Evolutionary conservation across 2,797 vertebrate species (phyloP), one percentile per base, ranked within the genome.

Genomic region (Mormyrus proboscirostris): DNA sequence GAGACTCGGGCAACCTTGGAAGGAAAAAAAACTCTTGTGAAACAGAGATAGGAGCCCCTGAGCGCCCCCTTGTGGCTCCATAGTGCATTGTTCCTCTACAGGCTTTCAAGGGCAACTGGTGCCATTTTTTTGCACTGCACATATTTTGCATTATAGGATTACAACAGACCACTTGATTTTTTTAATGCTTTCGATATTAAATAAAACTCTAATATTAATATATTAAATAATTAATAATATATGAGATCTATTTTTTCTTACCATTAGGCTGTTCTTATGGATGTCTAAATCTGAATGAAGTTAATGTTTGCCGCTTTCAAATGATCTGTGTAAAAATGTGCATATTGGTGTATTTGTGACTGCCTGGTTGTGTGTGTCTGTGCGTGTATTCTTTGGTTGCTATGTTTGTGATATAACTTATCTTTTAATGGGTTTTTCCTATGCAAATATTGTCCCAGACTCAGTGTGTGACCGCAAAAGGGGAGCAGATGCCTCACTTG

Each of bases 401-500:
- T 38, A 62, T 25, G 65, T 73, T 73, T 38, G 14, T 73, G 65
- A 73, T 12, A 73, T 4, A 69, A 14, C 25, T 14, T 69, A 33
- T 73, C 65, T 73, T 38, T 73, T 38, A 38, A 4, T 73, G 65
- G 65, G 12, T 16, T 33, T 79, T 79, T 79, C 0, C 38, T n/a
- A 41, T 41, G 8, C 1, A 79, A 86, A 86, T 86, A 29, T 84
- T 51, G 16, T 73, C 62, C n/a, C 25, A 44, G 38, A 33, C 49
- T 49, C 82, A 33, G 29, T 86, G 83, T 85, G 79, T 16, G 29
- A 76, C 89, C 50, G 16, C 83, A 0, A 90, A 88, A 86, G 59
- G 57, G 49, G 57, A 83, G 88, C 57, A 86, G 85, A 88, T 59
- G 14, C 41, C 82, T 88, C 47, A 90, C 88, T 90, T 86, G 89